Base-by-base conservation (phyloP, 2,113 vertebrate genomes). In the Platichthys flesus region DNA sequence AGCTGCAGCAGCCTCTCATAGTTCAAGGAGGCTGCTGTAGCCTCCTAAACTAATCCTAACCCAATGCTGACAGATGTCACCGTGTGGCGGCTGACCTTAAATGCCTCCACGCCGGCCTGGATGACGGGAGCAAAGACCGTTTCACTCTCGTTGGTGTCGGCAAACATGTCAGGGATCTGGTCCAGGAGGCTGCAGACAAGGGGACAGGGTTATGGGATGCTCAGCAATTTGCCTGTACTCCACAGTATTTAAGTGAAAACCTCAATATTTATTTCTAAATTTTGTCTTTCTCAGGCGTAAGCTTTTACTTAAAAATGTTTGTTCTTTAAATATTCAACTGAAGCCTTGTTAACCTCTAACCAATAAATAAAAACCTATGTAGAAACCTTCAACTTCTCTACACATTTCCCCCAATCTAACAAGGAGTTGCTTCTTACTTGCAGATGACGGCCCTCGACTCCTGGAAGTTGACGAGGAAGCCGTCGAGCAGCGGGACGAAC, bases 161-260 rank as follows among this genome's bases (percentile, higher is more conserved):
- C 96, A 95, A 99, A 99, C 95, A 99, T 95, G 83, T 98, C 96
- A 35, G 98, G 97, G 93, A 99, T 99, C 92, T 99, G 96, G 81
- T 96, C 96, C 93, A 99, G 88, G 77, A 99, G 95, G 84, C 97
- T 99, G 13, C 0, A 65, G 83, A 74, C 31, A 23, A 66, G 64
- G 47, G 67, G 24, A 58, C 35, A 47, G 12, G 21, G 9, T 72
- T 73, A 75, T 5, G 21, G 20, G 45, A 61, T 28, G 51, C 16
- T 66, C 55, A 23, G 42, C 35, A 37, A 37, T 37, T 58, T 31
- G 52, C 7, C 6, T n/a, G 47, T 20, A 9, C 21, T 42, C 35
- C 59, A 28, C 2, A 26, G 8, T 20, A 54, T 72, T 23, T 35
- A 65, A 57, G 59, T 15, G n/a, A 21, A 70, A 57, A 2, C n/a